Evolutionary conservation across 2,888 invertebrate species (phyloP).

Genomic region (Dicycla oo): DNA sequence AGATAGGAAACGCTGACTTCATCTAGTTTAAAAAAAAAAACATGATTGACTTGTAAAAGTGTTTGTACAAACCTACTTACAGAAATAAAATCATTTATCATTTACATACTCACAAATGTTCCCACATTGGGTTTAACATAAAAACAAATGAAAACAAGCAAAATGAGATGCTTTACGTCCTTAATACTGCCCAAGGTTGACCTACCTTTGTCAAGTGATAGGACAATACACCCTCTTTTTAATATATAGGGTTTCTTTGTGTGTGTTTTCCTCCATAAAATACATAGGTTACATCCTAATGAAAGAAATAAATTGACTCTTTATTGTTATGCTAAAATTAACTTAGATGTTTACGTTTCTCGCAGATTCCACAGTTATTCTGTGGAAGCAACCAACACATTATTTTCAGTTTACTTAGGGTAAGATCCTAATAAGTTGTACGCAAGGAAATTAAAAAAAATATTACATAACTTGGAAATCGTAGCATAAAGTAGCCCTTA

Average conservation of each 20-base stretch:
- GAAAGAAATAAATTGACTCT: conserved; percentile 27
- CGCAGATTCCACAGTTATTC: neutral
- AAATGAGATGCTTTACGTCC: neutral
- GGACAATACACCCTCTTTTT: conserved; percentile 22
- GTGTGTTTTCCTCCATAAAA: conserved; percentile 29
- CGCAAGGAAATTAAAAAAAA: no score
- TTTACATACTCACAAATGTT: neutral
- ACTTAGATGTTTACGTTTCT: conserved; percentile 23
- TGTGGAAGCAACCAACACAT: conserved; percentile 5
- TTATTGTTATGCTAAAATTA: conserved; percentile 25
- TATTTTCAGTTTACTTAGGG: neutral
- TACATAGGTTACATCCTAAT: conserved; percentile 13
- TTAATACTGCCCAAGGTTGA: neutral
- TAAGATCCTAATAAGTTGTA: no score
- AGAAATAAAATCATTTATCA: no score
- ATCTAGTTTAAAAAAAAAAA: no score
- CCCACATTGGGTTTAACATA: neutral
- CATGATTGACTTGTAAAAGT: no score
- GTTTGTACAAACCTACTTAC: no score
- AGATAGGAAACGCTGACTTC: no score
- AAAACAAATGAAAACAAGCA: neutral
- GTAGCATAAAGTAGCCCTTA: neutral
- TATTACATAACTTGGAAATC: no score
- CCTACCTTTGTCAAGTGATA: neutral
- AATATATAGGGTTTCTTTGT: conserved; percentile 13